Evolutionary conservation across 1,140 invertebrate genomes (phyloP), one percentile per base, ranked within the genome.

Genomic region (Aphis gossypii): DNA sequence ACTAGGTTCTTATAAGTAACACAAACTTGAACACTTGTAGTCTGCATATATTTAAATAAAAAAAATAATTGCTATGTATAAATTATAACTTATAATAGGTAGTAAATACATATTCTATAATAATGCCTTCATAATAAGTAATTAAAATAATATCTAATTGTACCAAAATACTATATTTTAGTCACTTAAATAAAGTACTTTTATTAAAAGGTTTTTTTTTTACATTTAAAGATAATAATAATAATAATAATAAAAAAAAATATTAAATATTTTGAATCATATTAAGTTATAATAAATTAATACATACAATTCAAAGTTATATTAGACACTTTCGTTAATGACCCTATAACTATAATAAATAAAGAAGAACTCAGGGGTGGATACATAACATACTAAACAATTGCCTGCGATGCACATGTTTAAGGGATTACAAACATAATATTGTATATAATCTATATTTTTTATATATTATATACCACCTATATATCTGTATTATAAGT

Each of bases 1-100:
- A 30, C 23, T 84, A 84, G 38, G 6, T 88, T 51, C 30, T 88
- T 88, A 88, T 9, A 88, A 35, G 30, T 88, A 88, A 88, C 30
- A 88, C 46, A 48, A 88, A 51, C 86, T 88, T 88, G 86, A 88
- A 88, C 86, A 88, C 86, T 51, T 88, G 86, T 87, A 87, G 44
- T 46, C 30, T 54, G 35, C 38, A 60, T 44, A 68, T 60, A 44
- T 20, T 44, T n/a, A 60, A 60, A 90, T 30, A 30, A 20, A 87
- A 87, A 30, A 48, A 88, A 90, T 8, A 41, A 41, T 30, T 4
- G 44, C 7, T 11, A 90, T 14, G 23, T 11, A 90, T 56, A 90
- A 90, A 60, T 60, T 60, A 56, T 25, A 41, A 90, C 23, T 90
- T 90, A 41, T 90, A 60, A 88, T 48, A 88, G n/a, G 25, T 90